A percentile compares a stretch with the other conserved stretches of the same genome.
phyloP scores from a whole-genome alignment of 2,113 vertebrate genomes.

The Motacilla alba region DNA sequence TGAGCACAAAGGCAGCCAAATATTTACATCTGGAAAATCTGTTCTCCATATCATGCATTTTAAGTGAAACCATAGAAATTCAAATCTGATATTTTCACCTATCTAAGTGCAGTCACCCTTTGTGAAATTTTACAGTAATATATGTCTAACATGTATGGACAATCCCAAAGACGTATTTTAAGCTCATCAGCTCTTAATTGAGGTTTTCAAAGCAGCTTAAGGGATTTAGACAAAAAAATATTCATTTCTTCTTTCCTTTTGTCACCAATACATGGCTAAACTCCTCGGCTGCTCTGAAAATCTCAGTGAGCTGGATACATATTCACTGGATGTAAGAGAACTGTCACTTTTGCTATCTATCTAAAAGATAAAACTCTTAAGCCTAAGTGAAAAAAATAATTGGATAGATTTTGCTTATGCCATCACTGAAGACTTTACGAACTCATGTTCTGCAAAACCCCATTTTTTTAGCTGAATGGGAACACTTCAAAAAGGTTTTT shows the following conservation, averaged over 20 bases:
- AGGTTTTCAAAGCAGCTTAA: slow-evolving; percentile 1
- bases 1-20: background rate
- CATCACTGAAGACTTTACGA: background rate
- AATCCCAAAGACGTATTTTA: background rate
- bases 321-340: background rate
- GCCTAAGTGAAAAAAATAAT: background rate
- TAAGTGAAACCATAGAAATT: background rate
- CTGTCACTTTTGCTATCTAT: background rate
- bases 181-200: slow-evolving; percentile 15
- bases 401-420: background rate
- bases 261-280: background rate
- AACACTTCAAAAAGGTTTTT: background rate
- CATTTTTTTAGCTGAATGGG: background rate
- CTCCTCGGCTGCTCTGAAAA: background rate
- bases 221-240: slow-evolving; percentile 30
- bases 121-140: background rate
- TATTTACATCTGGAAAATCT: background rate
- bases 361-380: background rate
- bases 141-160: background rate
- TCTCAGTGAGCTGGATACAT: background rate
- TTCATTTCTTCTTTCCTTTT: background rate
- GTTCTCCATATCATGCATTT: background rate
- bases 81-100: background rate
- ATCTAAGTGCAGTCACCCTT: background rate
- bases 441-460: background rate